Conservation (phyloP, 2,888 invertebrate species). For the Saturnia pavonia region DNA sequence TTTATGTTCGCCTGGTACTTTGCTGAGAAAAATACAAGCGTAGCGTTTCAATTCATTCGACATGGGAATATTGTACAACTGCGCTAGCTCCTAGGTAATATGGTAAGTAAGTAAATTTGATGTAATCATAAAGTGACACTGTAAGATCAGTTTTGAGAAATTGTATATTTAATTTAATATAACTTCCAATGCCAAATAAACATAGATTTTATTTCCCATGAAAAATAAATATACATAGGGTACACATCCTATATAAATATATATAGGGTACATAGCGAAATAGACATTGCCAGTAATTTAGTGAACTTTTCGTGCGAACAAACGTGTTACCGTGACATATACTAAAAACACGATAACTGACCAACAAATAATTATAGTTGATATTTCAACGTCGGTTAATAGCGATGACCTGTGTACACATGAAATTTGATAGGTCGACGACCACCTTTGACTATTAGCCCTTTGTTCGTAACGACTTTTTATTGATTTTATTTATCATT, state of each 20-base stretch:
- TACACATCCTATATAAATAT: too few relatives aligned
- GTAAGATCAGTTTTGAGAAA: too few relatives aligned
- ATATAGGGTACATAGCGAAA: neutral
- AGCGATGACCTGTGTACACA: neutral
- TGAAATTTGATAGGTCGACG: conserved; percentile 1
- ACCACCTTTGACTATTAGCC: neutral
- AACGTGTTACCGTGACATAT: neutral
- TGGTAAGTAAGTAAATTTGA: neutral
- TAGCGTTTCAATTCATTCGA: neutral
- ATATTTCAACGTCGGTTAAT: conserved; percentile 2
- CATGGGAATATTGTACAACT: neutral
- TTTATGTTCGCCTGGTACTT: conserved; percentile 14
- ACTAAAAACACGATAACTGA: neutral
- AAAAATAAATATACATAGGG: too few relatives aligned
- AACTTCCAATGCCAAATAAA: too few relatives aligned
- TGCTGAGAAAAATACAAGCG: conserved; percentile 11
- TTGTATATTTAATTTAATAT: too few relatives aligned
- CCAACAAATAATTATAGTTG: neutral
- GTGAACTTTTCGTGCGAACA: neutral
- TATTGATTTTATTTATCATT: too few relatives aligned
- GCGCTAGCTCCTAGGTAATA: too few relatives aligned
- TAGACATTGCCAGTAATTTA: neutral
- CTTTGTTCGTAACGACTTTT: neutral
- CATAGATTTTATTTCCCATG: too few relatives aligned
- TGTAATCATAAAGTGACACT: too few relatives aligned